Base-by-base conservation (phyloP, 2,113 vertebrate species). In the Colius striatus region DNA sequence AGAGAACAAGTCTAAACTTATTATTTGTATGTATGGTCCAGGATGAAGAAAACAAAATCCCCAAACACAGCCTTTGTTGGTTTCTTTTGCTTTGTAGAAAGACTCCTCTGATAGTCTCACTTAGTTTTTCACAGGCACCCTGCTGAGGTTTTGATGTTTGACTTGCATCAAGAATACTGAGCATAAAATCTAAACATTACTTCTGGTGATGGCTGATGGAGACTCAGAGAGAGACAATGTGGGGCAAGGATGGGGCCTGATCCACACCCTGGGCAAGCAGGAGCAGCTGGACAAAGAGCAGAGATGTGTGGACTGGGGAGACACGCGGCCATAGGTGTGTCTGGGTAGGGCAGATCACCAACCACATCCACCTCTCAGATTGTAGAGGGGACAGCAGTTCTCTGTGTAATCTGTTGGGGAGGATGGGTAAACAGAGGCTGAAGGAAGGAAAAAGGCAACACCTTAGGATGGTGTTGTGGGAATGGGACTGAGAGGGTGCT, bases 151-250 rank as follows among this genome's bases (percentile, higher is more conserved):
- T 97, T 96, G 96, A 97, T 97, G 97, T 96, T 94, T 5, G 1
- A 91, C 94, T 97, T 96, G 95, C 97, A 96, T 96, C 78, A 92
- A 51, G 96, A 97, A 97, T 97, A 97, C 96, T 97, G 97, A 98
- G 95, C 95, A 96, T 93, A 96, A 97, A 97, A 97, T 97, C 94
- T 82, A 91, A 96, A 96, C 92, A 91, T 96, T 92, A 91, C 87
- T 94, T 87, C 84, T 95, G 93, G 82, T 27, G 65, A 92, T 92
- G 95, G 95, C 95, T 93, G 96, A 97, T 75, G 93, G 94, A 96
- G 89, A 94, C 55, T 87, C 73, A n/a, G 57, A 84, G 70, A 41
- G 38, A 41, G 38, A 41, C 38, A 41, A 41, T 12, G 38, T 41
- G 38, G 38, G 38, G 12, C 38, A 41, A 41, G 38, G 38, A 41